Percentiles rank a stretch among this genome's conserved stretches.
Evolutionary conservation across 1,140 invertebrate species (phyloP).

Genomic region (Temnothorax nylanderi): DNA sequence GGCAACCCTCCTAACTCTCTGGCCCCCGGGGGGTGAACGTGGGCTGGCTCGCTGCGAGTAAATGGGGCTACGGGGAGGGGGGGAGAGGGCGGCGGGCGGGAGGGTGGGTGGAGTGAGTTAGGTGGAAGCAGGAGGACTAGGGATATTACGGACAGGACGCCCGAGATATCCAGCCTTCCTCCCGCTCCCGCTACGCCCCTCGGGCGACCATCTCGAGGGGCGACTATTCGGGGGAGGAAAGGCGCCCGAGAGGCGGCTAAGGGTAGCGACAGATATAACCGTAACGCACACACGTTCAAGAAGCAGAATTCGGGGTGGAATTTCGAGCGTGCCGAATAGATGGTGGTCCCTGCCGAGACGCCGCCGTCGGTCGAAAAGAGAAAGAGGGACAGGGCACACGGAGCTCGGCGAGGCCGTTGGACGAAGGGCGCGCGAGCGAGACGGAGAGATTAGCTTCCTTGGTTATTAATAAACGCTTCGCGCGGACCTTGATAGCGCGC

Average conservation of each 20-base stretch:
- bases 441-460: slow-evolving; percentile 62
- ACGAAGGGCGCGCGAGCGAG: slow-evolving; percentile 36
- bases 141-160: slow-evolving; percentile 75
- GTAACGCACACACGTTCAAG: slow-evolving; percentile 78
- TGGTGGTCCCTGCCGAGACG: slow-evolving; percentile 50
- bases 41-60: slow-evolving; percentile 70
- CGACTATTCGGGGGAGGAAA: slow-evolving; percentile 70
- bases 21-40: slow-evolving; percentile 76
- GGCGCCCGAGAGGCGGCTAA: slow-evolving; percentile 73
- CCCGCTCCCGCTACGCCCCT: slow-evolving; percentile 33
- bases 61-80: slow-evolving; percentile 49
- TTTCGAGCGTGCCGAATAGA: slow-evolving; percentile 62
- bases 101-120: slow-evolving; percentile 62
- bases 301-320: slow-evolving; percentile 63
- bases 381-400: slow-evolving; percentile 14
- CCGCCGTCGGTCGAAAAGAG: slow-evolving; percentile 22
- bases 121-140: slow-evolving; percentile 76
- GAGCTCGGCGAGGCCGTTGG: not conserved
- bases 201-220: slow-evolving; percentile 72
- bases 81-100: not conserved
- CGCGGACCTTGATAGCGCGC: slow-evolving; percentile 64
- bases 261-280: slow-evolving; percentile 81
- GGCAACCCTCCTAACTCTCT: slow-evolving; percentile 82
- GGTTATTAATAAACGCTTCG: slow-evolving; percentile 72
- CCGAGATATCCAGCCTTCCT: slow-evolving; percentile 79